Percentiles rank a stretch among this genome's conserved stretches.
These are phyloP conservation scores for Yoshiicerus persimilis DNA, from an alignment of 1,140 invertebrate genomes.

Conservation along the genomic window DNA sequence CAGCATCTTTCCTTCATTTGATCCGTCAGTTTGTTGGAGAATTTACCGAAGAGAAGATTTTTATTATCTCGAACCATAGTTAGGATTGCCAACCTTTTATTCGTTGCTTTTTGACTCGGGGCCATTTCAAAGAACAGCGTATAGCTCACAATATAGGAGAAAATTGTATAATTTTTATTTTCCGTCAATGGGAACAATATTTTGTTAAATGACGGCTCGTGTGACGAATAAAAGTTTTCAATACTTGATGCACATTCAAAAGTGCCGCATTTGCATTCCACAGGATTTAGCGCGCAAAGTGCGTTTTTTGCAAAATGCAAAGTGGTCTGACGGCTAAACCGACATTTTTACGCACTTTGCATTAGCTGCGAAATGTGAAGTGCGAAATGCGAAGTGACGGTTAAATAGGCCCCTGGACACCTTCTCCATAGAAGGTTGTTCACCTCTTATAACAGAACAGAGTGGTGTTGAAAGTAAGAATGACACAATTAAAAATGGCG, in stretches of 20 bases:
- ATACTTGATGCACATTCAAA: not conserved
- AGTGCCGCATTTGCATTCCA: not conserved
- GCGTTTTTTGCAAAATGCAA: not conserved
- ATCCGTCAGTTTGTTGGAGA: not conserved
- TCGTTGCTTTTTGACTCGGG: not conserved
- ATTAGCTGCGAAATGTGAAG: not conserved
- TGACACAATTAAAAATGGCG: too few species aligned
- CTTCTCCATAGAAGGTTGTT: too few species aligned
- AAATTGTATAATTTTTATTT: not conserved
- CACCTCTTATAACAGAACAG: too few species aligned
- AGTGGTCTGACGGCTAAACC: not conserved
- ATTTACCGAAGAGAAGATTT: not conserved
- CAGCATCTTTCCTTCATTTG: not conserved
- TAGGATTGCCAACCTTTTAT: not conserved
- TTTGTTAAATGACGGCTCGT: not conserved
- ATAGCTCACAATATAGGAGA: not conserved
- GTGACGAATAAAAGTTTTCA: not conserved
- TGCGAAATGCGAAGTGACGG: not conserved
- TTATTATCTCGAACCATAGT: not conserved
- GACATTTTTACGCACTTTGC: not conserved
- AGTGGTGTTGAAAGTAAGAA: too few species aligned
- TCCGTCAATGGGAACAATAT: too few species aligned
- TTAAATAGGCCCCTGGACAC: not conserved
- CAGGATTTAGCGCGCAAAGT: not conserved
- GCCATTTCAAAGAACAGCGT: not conserved